phyloP scores from a whole-genome alignment of 2,797 vertebrate species.

The Myiotriccus ornatus region DNA sequence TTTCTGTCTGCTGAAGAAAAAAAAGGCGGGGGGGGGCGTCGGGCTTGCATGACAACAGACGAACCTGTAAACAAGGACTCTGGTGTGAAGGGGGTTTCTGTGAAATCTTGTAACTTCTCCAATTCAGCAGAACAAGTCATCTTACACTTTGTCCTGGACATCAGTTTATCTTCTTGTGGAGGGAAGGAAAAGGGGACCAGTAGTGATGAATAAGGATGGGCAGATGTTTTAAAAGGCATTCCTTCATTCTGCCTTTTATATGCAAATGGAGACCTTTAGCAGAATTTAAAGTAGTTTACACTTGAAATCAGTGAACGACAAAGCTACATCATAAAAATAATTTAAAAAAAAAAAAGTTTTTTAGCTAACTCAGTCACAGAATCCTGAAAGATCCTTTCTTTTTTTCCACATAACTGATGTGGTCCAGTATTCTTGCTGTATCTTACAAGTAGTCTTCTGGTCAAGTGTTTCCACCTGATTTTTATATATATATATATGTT shows the following conservation, averaged over 20 bases:
- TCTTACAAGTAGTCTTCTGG: neutral
- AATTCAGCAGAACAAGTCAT: neutral
- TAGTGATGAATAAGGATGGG: neutral
- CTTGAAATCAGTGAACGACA: neutral
- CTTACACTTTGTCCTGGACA: neutral
- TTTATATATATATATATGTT: neutral
- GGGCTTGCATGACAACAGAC: neutral
- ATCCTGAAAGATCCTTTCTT: neutral
- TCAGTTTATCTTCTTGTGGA: neutral
- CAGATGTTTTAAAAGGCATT: neutral
- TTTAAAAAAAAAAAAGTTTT: neutral
- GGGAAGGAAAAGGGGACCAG: neutral
- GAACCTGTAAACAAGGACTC: neutral
- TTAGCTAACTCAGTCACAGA: neutral
- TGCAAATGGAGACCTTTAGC: neutral
- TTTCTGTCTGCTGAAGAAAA: neutral
- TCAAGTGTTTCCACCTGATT: neutral
- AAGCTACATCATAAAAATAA: neutral
- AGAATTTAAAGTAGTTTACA: neutral
- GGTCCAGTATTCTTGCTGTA: neutral
- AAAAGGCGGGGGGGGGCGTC: neutral
- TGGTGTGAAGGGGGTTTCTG: neutral
- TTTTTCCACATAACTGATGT: neutral
- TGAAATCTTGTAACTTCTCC: neutral
- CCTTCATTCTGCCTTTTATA: neutral